Base-by-base conservation (phyloP, 1,140 invertebrate species). In the Trichonephila clavipes region DNA sequence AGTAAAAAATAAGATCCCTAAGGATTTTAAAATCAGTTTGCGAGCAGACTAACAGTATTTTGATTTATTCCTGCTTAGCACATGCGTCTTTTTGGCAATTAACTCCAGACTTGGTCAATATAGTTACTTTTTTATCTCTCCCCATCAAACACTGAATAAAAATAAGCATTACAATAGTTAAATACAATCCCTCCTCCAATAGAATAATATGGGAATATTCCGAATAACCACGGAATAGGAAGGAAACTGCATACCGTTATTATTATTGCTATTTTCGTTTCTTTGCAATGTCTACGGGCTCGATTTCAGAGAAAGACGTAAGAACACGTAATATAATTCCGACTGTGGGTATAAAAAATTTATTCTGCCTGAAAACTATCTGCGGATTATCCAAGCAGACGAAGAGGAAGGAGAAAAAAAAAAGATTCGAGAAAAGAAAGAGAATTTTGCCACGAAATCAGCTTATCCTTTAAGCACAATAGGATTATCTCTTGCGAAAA, bases 371-470 rank as follows among this genome's bases (percentile, higher is more conserved):
- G 69, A 77, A 77, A 77, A 77, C 69, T 77, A 77, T 77, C 28
- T 28, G 28, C 24, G 69, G 69, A 77, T 77, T 77, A 77, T 77
- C 69, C 69, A 77, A 28, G 69, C 28, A 18, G 69, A 34, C 69
- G 69, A 77, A 77, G 28, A 34, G 69, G 3, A 34, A 28, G 28
- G 6, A 77, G 28, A n/a, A 77, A 77, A 77, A 77, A 18, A 3
- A 77, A 77, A 7, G 12, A 69, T 8, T 3, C 21, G n/a, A 34
- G 40, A 34, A 34, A 16, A 77, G 40, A 77, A 16, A 34, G 28
- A 77, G 40, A n/a, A n/a, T n/a, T n/a, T 77, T 77, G 69, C 69
- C 69, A 77, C 69, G 69, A 77, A 77, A 77, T 77, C 72, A 77
- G 72, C 72, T 77, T 77, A 77, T 77, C 72, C 72, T 34, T 40